phyloP scores from a whole-genome alignment of 64 coral and sea anemone species.

The Montipora capricornis region DNA sequence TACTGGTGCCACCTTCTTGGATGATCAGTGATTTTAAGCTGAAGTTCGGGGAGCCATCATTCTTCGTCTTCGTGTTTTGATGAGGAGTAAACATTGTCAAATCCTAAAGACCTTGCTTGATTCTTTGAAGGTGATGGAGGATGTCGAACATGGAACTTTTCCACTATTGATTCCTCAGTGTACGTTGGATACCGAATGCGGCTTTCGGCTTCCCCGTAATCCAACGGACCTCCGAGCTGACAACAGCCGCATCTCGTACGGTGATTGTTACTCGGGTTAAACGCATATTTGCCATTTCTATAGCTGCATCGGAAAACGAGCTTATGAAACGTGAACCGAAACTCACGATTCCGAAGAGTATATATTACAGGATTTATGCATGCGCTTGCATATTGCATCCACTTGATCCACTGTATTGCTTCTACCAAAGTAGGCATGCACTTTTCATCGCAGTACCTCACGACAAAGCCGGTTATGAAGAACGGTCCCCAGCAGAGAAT shows the following conservation, averaged over 20 bases:
- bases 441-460: slow-evolving; percentile 29
- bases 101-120: not conserved
- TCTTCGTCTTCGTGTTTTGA: no score
- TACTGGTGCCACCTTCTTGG: no score
- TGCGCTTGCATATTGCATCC: slow-evolving; percentile 76
- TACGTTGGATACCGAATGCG: slow-evolving; percentile 50
- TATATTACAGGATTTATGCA: slow-evolving; percentile 92
- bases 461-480: slow-evolving; percentile 67
- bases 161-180: slow-evolving; percentile 30
- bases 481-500: slow-evolving; percentile 95
- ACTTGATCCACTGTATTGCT: slow-evolving; percentile 71
- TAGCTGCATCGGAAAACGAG: slow-evolving; percentile 73
- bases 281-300: slow-evolving; percentile 66
- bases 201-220: slow-evolving; percentile 3
- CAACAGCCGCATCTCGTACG: slow-evolving; percentile 37
- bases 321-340: slow-evolving; percentile 84
- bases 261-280: slow-evolving; percentile 15
- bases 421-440: not conserved
- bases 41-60: no score
- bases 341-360: slow-evolving; percentile 87
- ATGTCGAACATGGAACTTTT: not conserved
- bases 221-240: slow-evolving; percentile 35
- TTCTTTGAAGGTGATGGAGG: not conserved
- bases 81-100: slow-evolving; percentile 22
- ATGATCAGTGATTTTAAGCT: no score